Evolutionary conservation across 23 tunicate species (phyloP).

Genomic region (Styela clava): DNA sequence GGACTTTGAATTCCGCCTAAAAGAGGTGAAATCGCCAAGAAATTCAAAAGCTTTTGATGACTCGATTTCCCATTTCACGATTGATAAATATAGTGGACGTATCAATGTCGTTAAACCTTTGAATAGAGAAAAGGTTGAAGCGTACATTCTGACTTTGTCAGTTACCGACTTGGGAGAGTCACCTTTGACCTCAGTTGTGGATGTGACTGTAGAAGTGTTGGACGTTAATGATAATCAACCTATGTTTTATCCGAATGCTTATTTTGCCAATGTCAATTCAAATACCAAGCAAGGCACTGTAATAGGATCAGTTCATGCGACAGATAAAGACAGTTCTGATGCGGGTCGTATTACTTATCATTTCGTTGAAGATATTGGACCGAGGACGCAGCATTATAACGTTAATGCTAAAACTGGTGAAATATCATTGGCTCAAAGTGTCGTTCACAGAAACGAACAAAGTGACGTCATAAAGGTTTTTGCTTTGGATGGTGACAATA

Average conservation of each 20-base stretch:
- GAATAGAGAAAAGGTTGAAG: slow-evolving; percentile 40
- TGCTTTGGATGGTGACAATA: slow-evolving; percentile 8
- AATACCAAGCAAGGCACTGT: background rate
- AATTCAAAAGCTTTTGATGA: background rate
- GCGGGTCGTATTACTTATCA: background rate
- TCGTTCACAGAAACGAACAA: background rate
- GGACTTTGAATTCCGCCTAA: slow-evolving; percentile 42
- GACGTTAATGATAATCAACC: slow-evolving; percentile 85
- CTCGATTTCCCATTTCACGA: background rate
- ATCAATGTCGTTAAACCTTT: slow-evolving; percentile 8
- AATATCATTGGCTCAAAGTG: slow-evolving; percentile 1
- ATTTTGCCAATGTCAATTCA: slow-evolving; percentile 19
- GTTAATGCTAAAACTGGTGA: background rate
- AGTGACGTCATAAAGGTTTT: background rate
- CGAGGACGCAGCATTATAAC: background rate
- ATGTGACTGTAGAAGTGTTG: slow-evolving; percentile 33
- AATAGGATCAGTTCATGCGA: slow-evolving; percentile 26
- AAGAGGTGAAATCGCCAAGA: background rate
- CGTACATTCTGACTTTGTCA: slow-evolving; percentile 39
- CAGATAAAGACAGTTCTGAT: slow-evolving; percentile 41
- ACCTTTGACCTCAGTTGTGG: slow-evolving; percentile 22
- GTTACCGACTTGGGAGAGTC: slow-evolving; percentile 68
- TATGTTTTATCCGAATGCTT: slow-evolving; percentile 18
- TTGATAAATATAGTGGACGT: background rate
- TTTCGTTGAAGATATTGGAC: background rate